A percentile compares a stretch with the other conserved stretches of the same genome.
phyloP scores from a whole-genome alignment of 2,888 invertebrate species.

The Diploptera punctata region DNA sequence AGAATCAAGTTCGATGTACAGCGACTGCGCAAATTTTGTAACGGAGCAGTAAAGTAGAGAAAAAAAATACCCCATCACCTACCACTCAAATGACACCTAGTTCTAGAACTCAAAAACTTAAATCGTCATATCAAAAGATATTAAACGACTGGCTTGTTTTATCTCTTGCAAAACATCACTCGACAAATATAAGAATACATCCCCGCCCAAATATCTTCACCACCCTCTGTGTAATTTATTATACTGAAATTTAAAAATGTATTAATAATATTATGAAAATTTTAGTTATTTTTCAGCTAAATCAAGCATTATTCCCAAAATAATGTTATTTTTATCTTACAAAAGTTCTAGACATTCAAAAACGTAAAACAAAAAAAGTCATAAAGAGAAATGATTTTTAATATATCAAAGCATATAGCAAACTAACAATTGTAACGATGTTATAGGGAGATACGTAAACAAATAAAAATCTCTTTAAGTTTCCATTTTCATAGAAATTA shows the following conservation, averaged over 20 bases:
- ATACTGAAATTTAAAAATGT: background rate
- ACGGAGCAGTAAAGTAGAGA: constrained; percentile 7
- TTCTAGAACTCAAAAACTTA: background rate
- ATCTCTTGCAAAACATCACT: background rate
- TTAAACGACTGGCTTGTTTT: constrained; percentile 1
- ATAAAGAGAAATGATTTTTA: background rate
- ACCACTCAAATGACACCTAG: constrained; percentile 15
- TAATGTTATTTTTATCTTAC: background rate
- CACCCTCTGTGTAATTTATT: background rate
- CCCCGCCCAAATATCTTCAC: too few species aligned
- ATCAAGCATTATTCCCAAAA: background rate
- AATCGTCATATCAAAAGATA: constrained; percentile 5
- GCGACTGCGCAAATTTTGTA: constrained; percentile 7
- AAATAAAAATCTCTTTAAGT: constrained; percentile 4
- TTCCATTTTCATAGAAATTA: constrained; percentile 12
- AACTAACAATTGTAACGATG: constrained; percentile 7
- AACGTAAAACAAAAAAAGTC: constrained; percentile 19
- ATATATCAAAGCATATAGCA: constrained; percentile 14
- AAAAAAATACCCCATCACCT: background rate
- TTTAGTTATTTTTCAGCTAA: background rate
- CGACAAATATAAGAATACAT: background rate
- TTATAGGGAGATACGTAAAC: constrained; percentile 22
- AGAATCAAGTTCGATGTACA: constrained; percentile 3
- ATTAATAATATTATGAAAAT: background rate
- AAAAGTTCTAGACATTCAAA: constrained; percentile 21